phyloP scores from a whole-genome alignment of 2,797 vertebrate genomes.

The Gallirallus australis region DNA sequence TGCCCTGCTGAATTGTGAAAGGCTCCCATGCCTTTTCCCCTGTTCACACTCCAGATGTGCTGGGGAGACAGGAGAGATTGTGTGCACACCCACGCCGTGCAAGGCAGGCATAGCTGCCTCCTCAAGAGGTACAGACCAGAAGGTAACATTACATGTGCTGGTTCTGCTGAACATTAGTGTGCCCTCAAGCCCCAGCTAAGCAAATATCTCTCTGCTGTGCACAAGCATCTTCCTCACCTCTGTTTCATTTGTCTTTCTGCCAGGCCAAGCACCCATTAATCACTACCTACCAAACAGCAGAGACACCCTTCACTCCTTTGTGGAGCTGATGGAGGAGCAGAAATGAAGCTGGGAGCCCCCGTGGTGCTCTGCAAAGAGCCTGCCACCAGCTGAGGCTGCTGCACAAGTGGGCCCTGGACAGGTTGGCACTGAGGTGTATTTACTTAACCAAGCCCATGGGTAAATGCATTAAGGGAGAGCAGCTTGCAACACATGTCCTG shows the following conservation, averaged over 20 bases:
- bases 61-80: not conserved
- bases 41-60: not conserved
- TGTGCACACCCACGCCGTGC: accelerated
- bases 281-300: not conserved
- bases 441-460: accelerated
- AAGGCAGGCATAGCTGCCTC: not conserved
- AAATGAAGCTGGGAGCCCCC: accelerated
- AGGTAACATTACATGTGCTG: not conserved
- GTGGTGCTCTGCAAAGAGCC: not conserved
- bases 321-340: not conserved
- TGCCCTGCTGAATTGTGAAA: not conserved
- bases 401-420: not conserved
- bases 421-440: not conserved
- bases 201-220: not conserved
- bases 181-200: not conserved
- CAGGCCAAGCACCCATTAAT: not conserved
- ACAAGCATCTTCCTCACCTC: not conserved
- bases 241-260: not conserved
- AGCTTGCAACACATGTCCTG: not conserved
- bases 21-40: not conserved
- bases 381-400: not conserved
- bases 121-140: accelerated
- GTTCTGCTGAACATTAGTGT: accelerated
- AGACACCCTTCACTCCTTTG: not conserved
- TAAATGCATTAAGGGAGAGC: not conserved